Percentiles rank a stretch among this genome's conserved stretches.
phyloP scores from a whole-genome alignment of 2,113 vertebrate genomes.

The Cochlearius cochlearius region DNA sequence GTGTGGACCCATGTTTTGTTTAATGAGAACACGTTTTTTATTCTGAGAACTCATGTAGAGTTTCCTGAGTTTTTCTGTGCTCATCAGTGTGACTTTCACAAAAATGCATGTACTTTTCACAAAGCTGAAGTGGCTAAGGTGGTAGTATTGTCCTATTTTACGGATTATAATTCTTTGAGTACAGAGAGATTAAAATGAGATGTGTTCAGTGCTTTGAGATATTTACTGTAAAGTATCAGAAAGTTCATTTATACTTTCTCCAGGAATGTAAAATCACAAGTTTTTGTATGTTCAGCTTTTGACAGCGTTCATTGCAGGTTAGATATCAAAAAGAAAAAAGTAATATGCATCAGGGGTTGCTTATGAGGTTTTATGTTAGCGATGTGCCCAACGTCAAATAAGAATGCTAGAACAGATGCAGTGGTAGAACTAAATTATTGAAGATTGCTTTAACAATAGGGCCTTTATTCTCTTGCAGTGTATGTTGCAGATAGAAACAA shows the following conservation, averaged over 20 bases:
- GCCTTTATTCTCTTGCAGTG: not conserved
- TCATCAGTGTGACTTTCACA: not conserved
- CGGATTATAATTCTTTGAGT: not conserved
- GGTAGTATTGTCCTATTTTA: not conserved
- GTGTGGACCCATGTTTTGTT: not conserved
- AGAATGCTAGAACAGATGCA: not conserved
- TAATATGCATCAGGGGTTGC: accelerated
- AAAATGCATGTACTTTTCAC: not conserved
- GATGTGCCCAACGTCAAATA: not conserved
- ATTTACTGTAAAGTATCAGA: not conserved
- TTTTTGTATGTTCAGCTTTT: not conserved
- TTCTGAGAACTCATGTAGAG: not conserved
- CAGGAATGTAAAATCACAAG: not conserved
- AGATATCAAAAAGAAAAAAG: not conserved
- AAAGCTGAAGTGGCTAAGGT: not conserved
- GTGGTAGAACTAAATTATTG: not conserved
- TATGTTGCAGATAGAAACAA: not conserved
- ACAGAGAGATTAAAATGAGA: not conserved
- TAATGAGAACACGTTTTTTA: not conserved
- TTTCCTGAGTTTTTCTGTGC: not conserved
- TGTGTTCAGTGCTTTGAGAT: not conserved
- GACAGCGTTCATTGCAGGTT: not conserved
- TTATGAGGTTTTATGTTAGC: not conserved
- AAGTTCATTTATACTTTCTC: not conserved
- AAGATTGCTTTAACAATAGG: not conserved